Base-by-base conservation (phyloP, 2,113 vertebrate genomes). In the Kryptolebias marmoratus region DNA sequence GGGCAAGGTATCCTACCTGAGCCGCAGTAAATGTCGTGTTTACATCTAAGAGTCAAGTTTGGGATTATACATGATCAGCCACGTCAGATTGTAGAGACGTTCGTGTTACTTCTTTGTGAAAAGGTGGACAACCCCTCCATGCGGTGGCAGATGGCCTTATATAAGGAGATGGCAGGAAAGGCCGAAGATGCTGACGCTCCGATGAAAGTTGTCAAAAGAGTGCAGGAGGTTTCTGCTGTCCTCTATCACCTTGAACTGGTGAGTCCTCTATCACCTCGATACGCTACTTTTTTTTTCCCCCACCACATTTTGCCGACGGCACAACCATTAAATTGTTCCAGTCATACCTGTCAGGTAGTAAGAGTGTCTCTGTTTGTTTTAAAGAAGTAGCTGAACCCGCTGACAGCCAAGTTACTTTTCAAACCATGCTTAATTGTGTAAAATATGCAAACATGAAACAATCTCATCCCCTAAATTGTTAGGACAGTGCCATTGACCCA, bases 91-190 rank as follows among this genome's bases (percentile, higher is more conserved):
- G 79, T 27, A 61, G 27, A 67, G 75, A 67, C 4, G 13, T 71
- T 6, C 74, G 16, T 70, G 11, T 71, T 45, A 4, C 13, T 83
- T 53, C 81, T 55, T 53, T 77, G 16, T 57, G 52, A 15, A 59
- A 76, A 97, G 96, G 95, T 96, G 57, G 96, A 98, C 89, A 95
- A 96, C 79, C 94, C 94, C 0, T 95, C 96, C 56, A 94, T 97
- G 93, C 95, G 96, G 58, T 98, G 97, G 96, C 96, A 98, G 90
- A 95, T 98, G 96, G 94, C 96, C 0, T 90, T 97, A 61, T 98
- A 97, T 84, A 94, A 94, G 44, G 95, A 95, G 68, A 92, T 96
- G 92, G 94, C 96, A 0, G 96, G 97, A 36, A 96, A 96, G 68
- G 95, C 94, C 0, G 97, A 98, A 74, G 97, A 97, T 18, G 93